These are phyloP conservation scores for Callipepla californica DNA, from an alignment of 2,113 vertebrate species.

Conservation along the genomic window DNA sequence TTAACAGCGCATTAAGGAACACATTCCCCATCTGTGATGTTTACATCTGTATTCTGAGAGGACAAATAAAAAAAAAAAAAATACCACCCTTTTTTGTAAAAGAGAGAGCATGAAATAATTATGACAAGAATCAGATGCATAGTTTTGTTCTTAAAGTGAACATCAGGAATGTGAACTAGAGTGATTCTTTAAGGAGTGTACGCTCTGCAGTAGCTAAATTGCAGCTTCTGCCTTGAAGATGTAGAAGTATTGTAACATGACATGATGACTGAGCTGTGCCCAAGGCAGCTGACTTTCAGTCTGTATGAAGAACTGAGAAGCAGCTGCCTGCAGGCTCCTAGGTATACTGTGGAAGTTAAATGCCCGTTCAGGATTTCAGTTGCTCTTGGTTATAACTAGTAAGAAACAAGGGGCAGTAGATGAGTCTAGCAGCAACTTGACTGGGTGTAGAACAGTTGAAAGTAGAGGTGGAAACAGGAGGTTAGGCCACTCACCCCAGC, in stretches of 20 bases:
- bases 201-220: not conserved
- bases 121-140: not conserved
- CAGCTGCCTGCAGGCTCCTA: not conserved
- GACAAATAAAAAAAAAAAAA: not conserved
- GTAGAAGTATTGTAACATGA: rapidly evolving
- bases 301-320: not conserved
- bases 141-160: not conserved
- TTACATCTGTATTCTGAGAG: not conserved
- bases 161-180: not conserved
- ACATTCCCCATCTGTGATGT: not conserved
- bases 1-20: not conserved
- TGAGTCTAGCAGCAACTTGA: not conserved
- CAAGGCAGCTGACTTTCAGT: not conserved
- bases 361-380: not conserved
- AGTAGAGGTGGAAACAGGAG: not conserved
- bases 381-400: not conserved
- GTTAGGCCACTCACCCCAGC: not conserved
- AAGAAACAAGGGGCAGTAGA: not conserved
- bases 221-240: not conserved
- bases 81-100: not conserved
- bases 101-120: not conserved
- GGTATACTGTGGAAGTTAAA: not conserved
- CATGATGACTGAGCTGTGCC: no score
- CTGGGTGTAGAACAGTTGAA: not conserved
- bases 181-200: not conserved